Evolutionary conservation across 2,888 invertebrate genomes (phyloP), one percentile per base, ranked within the genome.

Genomic region (Machimus rusticus): DNA sequence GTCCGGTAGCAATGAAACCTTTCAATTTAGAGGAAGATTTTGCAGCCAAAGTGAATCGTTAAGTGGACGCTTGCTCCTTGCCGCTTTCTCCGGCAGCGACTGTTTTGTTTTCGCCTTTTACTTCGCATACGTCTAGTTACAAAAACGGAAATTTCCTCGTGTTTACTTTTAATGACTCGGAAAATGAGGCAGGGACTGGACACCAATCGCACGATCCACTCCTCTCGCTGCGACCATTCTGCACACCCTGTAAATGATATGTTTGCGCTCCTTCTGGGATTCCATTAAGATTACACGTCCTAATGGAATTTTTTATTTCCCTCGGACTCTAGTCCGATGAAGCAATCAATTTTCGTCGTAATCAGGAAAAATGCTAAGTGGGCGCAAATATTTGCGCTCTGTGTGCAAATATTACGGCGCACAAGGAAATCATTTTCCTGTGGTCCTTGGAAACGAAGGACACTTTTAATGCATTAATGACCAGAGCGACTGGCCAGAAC

Each of bases 1-100:
- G 85, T 74, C 43, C 46, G 37, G 85, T 79, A 78, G 86, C 76
- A 86, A 86, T 86, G 86, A 86, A 86, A 86, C 79, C 86, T 86
- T 86, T 86, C 79, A 79, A 86, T 86, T 86, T 86, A 55, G 85
- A 66, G 74, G 19, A 28, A 43, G 28, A 74, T 39, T 85, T 85
- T 85, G 66, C 79, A 74, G 46, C 74, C 46, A 85, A 85, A 85
- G 85, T 74, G 85, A 85, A 85, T 85, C 85, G 46, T 74, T 85
- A 85, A 85, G 85, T 85, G 85, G 85, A 74, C 39, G 66, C 19
- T 84, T 84, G 66, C 82, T 84, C 39, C 57, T 66, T 84, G 57
- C 66, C 37, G 37, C 82, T 66, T 66, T 66, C 66, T 23, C 23
- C 66, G 12, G 43, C 31, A 51, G 14, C 43, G 43, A 16, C 46